Percentiles rank a stretch among this genome's conserved stretches.
phyloP scores from a whole-genome alignment of 2,888 invertebrate genomes.

The Phorcus lineatus region DNA sequence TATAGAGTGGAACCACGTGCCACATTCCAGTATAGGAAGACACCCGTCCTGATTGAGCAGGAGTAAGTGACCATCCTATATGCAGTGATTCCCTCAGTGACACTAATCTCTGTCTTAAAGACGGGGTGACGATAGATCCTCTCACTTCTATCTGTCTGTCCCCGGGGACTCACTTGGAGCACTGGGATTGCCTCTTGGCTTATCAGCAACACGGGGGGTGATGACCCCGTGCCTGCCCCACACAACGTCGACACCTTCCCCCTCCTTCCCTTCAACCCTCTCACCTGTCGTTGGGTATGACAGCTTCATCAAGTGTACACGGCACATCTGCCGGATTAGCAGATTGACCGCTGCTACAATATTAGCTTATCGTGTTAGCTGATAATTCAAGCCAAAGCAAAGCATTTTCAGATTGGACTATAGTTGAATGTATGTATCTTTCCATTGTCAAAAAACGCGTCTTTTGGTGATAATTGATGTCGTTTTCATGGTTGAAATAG shows the following conservation, averaged over 20 bases:
- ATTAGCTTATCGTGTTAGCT: no score
- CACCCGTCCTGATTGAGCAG: not conserved
- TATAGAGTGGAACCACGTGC: not conserved
- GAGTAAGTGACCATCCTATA: conserved; percentile 3
- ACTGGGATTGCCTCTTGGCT: conserved; percentile 10
- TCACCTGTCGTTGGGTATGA: conserved; percentile 1
- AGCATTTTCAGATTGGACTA: no score
- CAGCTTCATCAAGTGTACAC: not conserved
- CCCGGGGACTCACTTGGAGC: not conserved
- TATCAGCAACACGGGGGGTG: conserved; percentile 19
- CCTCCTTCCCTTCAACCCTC: not conserved
- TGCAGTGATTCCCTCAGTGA: not conserved
- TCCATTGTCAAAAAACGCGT: no score
- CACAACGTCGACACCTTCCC: conserved; percentile 1
- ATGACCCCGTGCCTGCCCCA: conserved; percentile 2
- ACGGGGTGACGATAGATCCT: not conserved
- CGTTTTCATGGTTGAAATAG: no score
- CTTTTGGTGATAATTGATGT: no score
- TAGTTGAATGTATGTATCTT: no score
- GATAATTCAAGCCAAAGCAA: no score
- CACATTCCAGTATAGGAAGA: not conserved
- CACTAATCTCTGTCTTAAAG: conserved; percentile 18
- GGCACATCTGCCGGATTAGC: no score
- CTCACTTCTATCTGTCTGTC: not conserved
- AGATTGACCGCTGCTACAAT: no score